Conservation (phyloP, 1,140 invertebrate species). For the silkworm (Bombyx mori) region ASM3026992v2 NC_085129.1:9209001-9209500, state of each 20-base stretch:
- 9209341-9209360: slow-evolving; percentile 17
- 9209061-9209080: no score
- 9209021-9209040: not conserved
- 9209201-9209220: slow-evolving; percentile 47
- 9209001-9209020: slow-evolving; percentile 9
- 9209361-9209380: slow-evolving; percentile 9
- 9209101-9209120: no score
- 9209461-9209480: slow-evolving; percentile 31
- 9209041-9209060: not conserved
- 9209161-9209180: slow-evolving; percentile 47
- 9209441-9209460: not conserved
- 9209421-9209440: not conserved
- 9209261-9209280: slow-evolving; percentile 51
- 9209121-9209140: not conserved
- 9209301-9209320: slow-evolving; percentile 43
- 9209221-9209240: slow-evolving; percentile 37
- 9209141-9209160: slow-evolving; percentile 43
- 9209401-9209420: not conserved
- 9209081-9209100: no score
- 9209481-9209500: slow-evolving; percentile 41
- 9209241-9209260: slow-evolving; percentile 62
- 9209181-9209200: slow-evolving; percentile 54
- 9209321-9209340: slow-evolving; percentile 35
- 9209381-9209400: not conserved
- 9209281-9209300: slow-evolving; percentile 28